A percentile compares a stretch with the other conserved stretches of the same genome.
Evolutionary conservation across 2,888 invertebrate genomes (phyloP).

Genomic region (Hyposoter didymator): DNA sequence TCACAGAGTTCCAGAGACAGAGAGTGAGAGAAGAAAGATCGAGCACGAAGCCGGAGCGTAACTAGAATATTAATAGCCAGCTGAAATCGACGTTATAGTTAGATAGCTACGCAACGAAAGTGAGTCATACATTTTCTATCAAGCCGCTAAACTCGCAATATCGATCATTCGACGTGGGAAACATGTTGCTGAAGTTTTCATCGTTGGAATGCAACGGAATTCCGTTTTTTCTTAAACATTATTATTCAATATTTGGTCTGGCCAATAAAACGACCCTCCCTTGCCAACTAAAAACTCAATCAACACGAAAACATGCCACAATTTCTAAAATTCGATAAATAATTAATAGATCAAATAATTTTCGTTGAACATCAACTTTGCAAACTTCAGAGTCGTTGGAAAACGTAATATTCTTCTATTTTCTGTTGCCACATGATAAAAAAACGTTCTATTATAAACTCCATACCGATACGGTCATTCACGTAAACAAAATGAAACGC

Average conservation of each 20-base stretch:
- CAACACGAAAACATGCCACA: too few relatives aligned
- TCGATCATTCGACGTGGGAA: slow-evolving; percentile 29
- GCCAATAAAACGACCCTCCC: too few relatives aligned
- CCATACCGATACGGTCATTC: slow-evolving; percentile 4
- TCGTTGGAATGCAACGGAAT: too few relatives aligned
- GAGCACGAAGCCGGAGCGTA: slow-evolving; percentile 24
- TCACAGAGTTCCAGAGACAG: background rate
- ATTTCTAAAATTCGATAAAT: too few relatives aligned
- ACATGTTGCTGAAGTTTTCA: too few relatives aligned
- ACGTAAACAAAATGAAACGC: background rate
- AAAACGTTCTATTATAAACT: slow-evolving; percentile 23
- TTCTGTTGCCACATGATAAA: slow-evolving; percentile 11
- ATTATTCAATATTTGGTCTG: too few relatives aligned
- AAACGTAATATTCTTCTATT: slow-evolving; percentile 43
- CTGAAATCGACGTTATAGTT: slow-evolving; percentile 9
- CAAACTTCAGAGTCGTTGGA: too few relatives aligned
- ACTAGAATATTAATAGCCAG: slow-evolving; percentile 56
- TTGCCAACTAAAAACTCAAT: too few relatives aligned
- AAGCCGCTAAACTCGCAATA: slow-evolving; percentile 44
- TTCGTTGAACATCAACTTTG: too few relatives aligned
- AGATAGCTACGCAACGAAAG: background rate
- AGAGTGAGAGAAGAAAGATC: background rate
- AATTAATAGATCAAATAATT: too few relatives aligned
- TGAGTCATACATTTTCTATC: slow-evolving; percentile 27
- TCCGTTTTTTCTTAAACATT: too few relatives aligned